phyloP scores from a whole-genome alignment of 2,113 vertebrate species.

The Pelvicachromis taeniatus region DNA sequence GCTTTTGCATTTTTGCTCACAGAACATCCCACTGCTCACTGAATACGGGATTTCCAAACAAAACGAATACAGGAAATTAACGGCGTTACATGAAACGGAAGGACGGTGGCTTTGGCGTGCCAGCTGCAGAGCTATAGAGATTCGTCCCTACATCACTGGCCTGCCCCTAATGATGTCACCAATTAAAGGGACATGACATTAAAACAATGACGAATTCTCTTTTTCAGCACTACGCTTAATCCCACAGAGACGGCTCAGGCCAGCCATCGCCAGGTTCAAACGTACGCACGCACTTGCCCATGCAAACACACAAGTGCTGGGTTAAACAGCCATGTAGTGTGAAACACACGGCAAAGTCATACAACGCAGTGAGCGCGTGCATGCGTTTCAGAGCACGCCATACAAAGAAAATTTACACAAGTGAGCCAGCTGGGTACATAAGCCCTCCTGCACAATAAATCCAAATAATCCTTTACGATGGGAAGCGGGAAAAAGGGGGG shows the following conservation, averaged over 20 bases:
- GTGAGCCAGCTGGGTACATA: constrained; percentile 75
- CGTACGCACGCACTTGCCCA: background rate
- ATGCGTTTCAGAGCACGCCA: constrained; percentile 28
- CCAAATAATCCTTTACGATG: constrained; percentile 77
- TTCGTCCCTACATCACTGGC: constrained; percentile 37
- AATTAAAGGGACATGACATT: constrained; percentile 53
- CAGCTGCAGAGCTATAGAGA: constrained; percentile 54
- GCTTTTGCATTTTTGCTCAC: background rate
- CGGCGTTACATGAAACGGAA: background rate
- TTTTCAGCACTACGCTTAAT: background rate
- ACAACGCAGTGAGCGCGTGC: background rate
- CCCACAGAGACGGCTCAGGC: background rate
- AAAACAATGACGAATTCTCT: constrained; percentile 8
- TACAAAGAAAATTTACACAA: constrained; percentile 73
- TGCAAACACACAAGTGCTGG: background rate
- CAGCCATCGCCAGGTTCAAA: background rate
- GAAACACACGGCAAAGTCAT: constrained; percentile 20
- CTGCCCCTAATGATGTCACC: constrained; percentile 57
- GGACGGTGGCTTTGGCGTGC: background rate
- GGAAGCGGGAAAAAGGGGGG: constrained; percentile 48
- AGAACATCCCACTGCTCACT: background rate
- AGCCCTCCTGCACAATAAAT: constrained; percentile 74
- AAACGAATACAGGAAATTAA: background rate
- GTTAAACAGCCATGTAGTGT: constrained; percentile 1
- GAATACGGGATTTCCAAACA: background rate